phyloP scores from a whole-genome alignment of 2,113 vertebrate genomes.

The Tachysurus vachellii region DNA sequence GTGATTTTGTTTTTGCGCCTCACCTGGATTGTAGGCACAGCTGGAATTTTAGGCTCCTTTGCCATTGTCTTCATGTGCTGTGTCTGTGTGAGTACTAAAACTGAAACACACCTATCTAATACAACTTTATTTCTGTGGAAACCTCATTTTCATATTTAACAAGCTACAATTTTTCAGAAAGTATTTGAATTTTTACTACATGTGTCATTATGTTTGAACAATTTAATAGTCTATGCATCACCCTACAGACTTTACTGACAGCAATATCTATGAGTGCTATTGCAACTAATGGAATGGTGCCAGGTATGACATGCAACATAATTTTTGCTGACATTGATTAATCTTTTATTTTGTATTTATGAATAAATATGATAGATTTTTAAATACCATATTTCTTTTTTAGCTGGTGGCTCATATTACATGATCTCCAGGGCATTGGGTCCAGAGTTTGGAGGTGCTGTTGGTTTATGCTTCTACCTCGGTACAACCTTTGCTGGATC shows the following conservation, averaged over 20 bases:
- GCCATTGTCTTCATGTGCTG: constrained; percentile 93
- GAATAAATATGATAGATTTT: constrained; percentile 4
- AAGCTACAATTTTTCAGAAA: not conserved
- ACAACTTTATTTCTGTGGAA: not conserved
- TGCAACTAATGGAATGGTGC: constrained; percentile 94
- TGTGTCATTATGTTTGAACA: not conserved
- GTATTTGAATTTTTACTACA: not conserved
- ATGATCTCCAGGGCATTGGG: constrained; percentile 80
- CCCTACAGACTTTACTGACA: constrained; percentile 86
- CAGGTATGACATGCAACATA: constrained; percentile 73
- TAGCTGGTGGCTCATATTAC: constrained; percentile 80
- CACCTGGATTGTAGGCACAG: constrained; percentile 94
- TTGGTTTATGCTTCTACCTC: constrained; percentile 77
- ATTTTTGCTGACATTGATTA: not conserved
- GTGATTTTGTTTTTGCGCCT: constrained; percentile 95
- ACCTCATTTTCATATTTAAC: not conserved
- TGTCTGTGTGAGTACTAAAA: constrained; percentile 81
- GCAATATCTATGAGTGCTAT: constrained; percentile 98
- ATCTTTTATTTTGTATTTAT: not conserved
- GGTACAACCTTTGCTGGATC: constrained; percentile 80
- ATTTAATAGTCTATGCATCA: constrained; percentile 33
- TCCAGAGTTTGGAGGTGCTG: constrained; percentile 79
- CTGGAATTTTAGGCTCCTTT: constrained; percentile 88
- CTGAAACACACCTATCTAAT: not conserved
- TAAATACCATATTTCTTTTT: not conserved